Evolutionary conservation across 2,797 vertebrate species (phyloP).

Genomic region (Tachyglossus aculeatus): DNA sequence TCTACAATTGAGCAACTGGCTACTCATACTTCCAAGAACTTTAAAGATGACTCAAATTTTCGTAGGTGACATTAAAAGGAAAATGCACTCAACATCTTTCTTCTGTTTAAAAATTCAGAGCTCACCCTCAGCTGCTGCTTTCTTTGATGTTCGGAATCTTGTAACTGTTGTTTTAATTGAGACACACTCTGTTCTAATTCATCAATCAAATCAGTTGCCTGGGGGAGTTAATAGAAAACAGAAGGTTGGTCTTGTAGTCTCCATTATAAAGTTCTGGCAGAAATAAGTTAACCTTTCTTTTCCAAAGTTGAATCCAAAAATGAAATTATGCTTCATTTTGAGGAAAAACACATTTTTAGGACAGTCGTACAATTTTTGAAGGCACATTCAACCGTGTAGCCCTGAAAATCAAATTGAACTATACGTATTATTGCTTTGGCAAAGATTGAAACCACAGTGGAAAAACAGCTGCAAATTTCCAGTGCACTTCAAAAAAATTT

Average conservation of each 20-base stretch:
- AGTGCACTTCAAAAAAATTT: background rate
- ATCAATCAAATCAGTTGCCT: slow-evolving; percentile 84
- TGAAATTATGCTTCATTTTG: background rate
- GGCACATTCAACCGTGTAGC: background rate
- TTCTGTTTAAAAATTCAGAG: slow-evolving; percentile 11
- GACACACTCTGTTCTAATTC: slow-evolving; percentile 78
- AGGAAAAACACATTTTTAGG: background rate
- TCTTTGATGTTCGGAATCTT: slow-evolving; percentile 81
- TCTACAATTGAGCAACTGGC: slow-evolving; percentile 10
- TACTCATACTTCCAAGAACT: background rate
- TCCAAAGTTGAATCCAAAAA: slow-evolving; percentile 25
- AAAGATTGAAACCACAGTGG: background rate
- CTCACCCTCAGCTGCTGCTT: slow-evolving; percentile 84
- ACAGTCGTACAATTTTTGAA: slow-evolving; percentile 6
- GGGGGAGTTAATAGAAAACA: slow-evolving; percentile 47
- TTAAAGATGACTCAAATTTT: background rate
- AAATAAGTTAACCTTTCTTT: background rate
- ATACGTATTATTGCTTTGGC: no score
- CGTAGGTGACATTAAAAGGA: slow-evolving; percentile 1
- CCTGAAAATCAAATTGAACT: slow-evolving; percentile 12
- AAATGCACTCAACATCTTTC: background rate
- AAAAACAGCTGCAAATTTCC: background rate
- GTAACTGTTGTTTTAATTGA: slow-evolving; percentile 82
- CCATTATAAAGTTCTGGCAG: background rate
- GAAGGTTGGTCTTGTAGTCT: slow-evolving; percentile 17